Conservation (phyloP, 2,113 vertebrate genomes). For the Gambusia affinis region DNA sequence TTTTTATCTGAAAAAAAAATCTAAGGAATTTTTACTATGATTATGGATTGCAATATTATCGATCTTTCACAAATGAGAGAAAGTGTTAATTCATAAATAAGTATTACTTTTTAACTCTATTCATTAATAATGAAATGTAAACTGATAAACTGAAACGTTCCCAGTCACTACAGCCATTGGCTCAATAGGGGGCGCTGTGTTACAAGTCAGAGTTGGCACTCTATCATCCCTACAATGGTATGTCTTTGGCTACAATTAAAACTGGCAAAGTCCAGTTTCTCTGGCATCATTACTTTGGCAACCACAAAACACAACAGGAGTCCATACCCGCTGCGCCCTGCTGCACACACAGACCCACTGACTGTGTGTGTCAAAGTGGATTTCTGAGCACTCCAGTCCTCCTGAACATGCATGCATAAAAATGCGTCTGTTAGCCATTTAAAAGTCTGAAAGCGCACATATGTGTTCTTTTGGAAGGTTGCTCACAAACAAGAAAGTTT, state of each 20-base stretch:
- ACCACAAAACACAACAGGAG: conserved; percentile 54
- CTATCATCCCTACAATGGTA: conserved; percentile 27
- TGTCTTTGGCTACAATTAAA: conserved; percentile 63
- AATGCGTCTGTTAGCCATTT: background rate
- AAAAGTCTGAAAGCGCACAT: background rate
- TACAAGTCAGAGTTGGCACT: conserved; percentile 22
- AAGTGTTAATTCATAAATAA: background rate
- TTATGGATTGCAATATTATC: too few species aligned
- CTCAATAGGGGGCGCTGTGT: conserved; percentile 35
- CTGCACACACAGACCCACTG: conserved; percentile 42
- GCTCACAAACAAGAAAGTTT: background rate
- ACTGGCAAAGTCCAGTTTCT: conserved; percentile 57
- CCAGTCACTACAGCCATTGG: background rate
- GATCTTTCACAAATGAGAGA: background rate
- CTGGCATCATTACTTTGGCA: conserved; percentile 71
- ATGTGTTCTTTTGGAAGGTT: background rate
- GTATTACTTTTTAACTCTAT: background rate
- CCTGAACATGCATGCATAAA: conserved; percentile 10
- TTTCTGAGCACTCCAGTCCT: conserved; percentile 16
- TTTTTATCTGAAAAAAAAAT: too few species aligned
- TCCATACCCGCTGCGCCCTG: conserved; percentile 63
- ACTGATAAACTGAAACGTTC: background rate
- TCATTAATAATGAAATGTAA: background rate
- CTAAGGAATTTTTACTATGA: background rate
- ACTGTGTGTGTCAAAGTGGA: conserved; percentile 47